Conservation (phyloP, 2,888 invertebrate species). For the Ochropleura plecta region DNA sequence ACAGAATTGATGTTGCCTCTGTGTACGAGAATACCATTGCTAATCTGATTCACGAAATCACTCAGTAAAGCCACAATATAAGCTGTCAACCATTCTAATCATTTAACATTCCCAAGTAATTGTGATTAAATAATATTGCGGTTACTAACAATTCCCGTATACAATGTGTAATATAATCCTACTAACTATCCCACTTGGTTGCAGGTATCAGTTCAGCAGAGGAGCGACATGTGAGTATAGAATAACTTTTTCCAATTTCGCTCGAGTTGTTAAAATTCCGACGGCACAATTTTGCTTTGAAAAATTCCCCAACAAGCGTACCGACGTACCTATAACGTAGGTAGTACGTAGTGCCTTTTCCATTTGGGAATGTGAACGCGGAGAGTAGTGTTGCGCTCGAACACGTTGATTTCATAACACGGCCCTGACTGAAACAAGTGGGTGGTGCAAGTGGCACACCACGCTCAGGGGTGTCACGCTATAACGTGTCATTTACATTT, state of each 20-base stretch:
- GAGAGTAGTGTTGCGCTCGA: conserved; percentile 87
- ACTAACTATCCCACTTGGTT: conserved; percentile 70
- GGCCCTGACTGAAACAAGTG: conserved; percentile 88
- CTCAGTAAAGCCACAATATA: conserved; percentile 28
- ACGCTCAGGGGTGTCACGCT: conserved; percentile 71
- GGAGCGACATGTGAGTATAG: conserved; percentile 89
- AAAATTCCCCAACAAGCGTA: conserved; percentile 82
- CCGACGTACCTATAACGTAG: conserved; percentile 43
- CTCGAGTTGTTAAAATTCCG: conserved; percentile 82
- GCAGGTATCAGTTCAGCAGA: conserved; percentile 90
- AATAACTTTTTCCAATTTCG: conserved; percentile 82
- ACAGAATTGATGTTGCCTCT: conserved; percentile 14
- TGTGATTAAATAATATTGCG: conserved; percentile 35
- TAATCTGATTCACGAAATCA: conserved; percentile 29
- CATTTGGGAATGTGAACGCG: conserved; percentile 86
- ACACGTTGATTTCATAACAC: conserved; percentile 91
- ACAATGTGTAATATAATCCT: conserved; percentile 47
- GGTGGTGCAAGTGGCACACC: conserved; percentile 87
- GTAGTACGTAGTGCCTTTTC: conserved; percentile 80
- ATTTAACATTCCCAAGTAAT: conserved; percentile 42
- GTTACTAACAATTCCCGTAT: conserved; percentile 26
- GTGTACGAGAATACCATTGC: conserved; percentile 14
- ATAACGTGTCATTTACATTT: conserved; percentile 27
- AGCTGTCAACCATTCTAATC: conserved; percentile 29
- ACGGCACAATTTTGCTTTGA: conserved; percentile 84